phyloP scores from a whole-genome alignment of 2,888 invertebrate species.

The Gymnocheta viridis region DNA sequence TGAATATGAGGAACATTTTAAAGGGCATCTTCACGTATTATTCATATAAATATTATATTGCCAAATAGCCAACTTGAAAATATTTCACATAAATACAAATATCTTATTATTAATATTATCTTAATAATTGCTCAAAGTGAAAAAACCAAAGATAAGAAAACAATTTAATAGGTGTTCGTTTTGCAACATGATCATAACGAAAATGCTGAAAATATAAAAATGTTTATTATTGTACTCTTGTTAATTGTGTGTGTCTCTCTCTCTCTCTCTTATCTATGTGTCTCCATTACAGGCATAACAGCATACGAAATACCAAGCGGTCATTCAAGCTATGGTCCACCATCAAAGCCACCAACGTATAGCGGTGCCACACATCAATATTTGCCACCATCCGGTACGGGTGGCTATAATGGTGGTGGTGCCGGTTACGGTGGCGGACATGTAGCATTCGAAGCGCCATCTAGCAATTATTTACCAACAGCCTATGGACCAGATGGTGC shows the following conservation, averaged over 20 bases:
- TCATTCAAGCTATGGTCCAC: slow-evolving; percentile 80
- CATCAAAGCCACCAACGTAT: slow-evolving; percentile 79
- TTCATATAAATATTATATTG: no score
- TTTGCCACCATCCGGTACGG: slow-evolving; percentile 76
- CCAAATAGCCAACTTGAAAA: no score
- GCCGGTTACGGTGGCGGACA: slow-evolving; percentile 79
- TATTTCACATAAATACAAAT: no score
- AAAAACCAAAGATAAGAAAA: background rate
- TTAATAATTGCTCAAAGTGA: slow-evolving; percentile 22
- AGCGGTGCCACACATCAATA: slow-evolving; percentile 80
- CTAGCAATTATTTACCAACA: slow-evolving; percentile 79
- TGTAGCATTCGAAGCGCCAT: slow-evolving; percentile 80
- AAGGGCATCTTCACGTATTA: no score
- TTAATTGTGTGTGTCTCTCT: slow-evolving; percentile 46
- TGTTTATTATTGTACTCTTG: background rate
- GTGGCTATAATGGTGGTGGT: slow-evolving; percentile 75
- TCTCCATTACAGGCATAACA: slow-evolving; percentile 77
- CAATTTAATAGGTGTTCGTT: background rate
- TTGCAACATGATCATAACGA: background rate
- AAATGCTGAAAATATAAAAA: background rate
- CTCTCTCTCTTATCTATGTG: slow-evolving; percentile 44
- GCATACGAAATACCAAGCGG: slow-evolving; percentile 79
- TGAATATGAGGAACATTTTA: no score
- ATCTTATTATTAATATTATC: no score
- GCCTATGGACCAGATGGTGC: slow-evolving; percentile 80